Evolutionary conservation across 2,888 invertebrate genomes (phyloP).

Genomic region (Argynnis bischoffii): DNA sequence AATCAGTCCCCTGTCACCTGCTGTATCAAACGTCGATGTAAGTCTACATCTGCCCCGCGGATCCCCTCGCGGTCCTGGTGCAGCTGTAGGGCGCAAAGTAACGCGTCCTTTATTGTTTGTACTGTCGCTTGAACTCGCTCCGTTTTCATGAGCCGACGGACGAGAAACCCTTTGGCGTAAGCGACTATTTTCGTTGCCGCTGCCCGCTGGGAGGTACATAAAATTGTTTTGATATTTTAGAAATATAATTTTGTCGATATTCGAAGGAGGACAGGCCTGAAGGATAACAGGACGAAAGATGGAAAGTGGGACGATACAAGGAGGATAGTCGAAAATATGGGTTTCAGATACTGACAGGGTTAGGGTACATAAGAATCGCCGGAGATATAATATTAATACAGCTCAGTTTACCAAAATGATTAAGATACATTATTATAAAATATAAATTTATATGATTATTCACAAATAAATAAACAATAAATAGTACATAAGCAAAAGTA

Average conservation of each 20-base stretch:
- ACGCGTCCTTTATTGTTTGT: conserved; percentile 89
- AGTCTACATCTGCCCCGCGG: conserved; percentile 85
- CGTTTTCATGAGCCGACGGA: conserved; percentile 90
- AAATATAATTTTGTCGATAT: background rate
- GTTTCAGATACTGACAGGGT: too few species aligned
- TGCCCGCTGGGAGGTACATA: conserved; percentile 63
- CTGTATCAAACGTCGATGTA: conserved; percentile 88
- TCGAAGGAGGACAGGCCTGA: background rate
- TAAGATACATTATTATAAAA: too few species aligned
- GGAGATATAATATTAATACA: too few species aligned
- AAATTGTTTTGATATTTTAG: conserved; percentile 49
- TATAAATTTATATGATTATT: too few species aligned
- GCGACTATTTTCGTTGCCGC: conserved; percentile 88
- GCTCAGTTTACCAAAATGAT: too few species aligned
- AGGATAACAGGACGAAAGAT: background rate
- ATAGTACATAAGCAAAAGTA: too few species aligned
- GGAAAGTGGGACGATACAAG: too few species aligned
- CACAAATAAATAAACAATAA: too few species aligned
- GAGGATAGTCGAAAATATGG: too few species aligned
- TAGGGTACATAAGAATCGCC: too few species aligned
- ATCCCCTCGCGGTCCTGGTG: conserved; percentile 84
- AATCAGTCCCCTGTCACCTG: conserved; percentile 75
- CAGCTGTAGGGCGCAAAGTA: conserved; percentile 88
- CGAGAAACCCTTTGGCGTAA: conserved; percentile 88
- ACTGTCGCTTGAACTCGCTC: conserved; percentile 90